Conservation (phyloP, 1,140 invertebrate species). For the Papilio helenus region DNA sequence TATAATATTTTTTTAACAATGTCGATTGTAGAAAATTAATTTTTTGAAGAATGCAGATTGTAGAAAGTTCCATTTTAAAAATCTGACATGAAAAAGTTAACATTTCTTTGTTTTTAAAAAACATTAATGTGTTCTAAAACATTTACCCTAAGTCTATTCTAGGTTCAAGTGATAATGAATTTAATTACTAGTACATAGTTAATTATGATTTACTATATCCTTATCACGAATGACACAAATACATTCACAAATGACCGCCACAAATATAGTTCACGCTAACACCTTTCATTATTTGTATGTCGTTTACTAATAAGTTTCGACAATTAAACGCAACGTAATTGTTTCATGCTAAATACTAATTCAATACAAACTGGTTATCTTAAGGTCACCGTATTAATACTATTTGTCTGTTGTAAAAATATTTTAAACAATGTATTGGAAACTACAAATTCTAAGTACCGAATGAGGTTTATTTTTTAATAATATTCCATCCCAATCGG, state of each 20-base stretch:
- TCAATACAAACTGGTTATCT: background rate
- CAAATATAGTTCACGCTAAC: conserved; percentile 1
- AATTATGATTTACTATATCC: conserved; percentile 6
- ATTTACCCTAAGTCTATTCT: too few relatives aligned
- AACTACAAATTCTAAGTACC: background rate
- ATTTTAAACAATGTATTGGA: too few relatives aligned
- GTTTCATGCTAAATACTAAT: conserved; percentile 1
- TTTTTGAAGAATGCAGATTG: too few relatives aligned
- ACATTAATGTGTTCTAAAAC: too few relatives aligned
- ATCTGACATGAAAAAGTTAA: background rate
- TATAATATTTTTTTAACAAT: too few relatives aligned
- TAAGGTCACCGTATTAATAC: background rate
- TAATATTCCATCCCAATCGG: background rate
- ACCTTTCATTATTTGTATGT: conserved; percentile 14
- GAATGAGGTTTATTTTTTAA: background rate
- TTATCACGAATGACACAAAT: conserved; percentile 18
- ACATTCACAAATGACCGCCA: conserved; percentile 39
- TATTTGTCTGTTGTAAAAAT: too few relatives aligned
- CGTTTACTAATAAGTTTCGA: conserved; percentile 13
- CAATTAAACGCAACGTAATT: conserved; percentile 13
- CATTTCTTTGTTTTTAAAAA: too few relatives aligned
- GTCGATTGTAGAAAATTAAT: too few relatives aligned
- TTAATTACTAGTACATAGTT: background rate
- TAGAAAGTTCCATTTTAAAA: too few relatives aligned
- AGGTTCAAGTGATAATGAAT: background rate